A percentile compares a stretch with the other conserved stretches of the same genome.
Conservation (phyloP, 2,797 vertebrate genomes). For the Poecilia gillii region DNA sequence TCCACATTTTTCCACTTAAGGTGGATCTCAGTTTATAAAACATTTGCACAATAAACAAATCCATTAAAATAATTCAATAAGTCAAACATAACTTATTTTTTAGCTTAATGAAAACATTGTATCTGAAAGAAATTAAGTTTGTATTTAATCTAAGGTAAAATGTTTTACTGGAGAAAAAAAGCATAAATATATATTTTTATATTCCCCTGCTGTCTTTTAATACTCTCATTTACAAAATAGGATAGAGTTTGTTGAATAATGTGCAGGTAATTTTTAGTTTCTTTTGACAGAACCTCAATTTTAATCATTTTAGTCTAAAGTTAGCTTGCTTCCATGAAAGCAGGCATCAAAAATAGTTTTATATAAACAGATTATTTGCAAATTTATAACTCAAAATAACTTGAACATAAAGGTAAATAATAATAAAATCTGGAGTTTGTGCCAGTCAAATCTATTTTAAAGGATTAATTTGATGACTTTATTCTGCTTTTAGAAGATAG, state of each 20-base stretch:
- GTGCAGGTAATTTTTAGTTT: not conserved
- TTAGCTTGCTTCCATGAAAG: not conserved
- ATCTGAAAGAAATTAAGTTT: not conserved
- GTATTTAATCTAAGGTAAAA: not conserved
- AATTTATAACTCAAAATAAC: not conserved
- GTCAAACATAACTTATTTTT: not conserved
- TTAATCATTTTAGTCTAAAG: not conserved
- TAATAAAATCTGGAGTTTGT: not conserved
- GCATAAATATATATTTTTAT: not conserved
- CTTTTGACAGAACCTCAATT: not conserved
- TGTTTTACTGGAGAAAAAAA: not conserved
- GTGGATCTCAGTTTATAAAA: not conserved
- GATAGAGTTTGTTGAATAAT: not conserved
- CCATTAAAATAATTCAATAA: not conserved
- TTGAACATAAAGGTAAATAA: not conserved
- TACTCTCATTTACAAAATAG: not conserved
- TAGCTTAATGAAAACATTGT: not conserved
- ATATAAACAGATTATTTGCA: not conserved
- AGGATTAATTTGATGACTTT: slow-evolving; percentile 7
- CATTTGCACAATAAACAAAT: not conserved
- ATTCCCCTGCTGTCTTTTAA: not conserved
- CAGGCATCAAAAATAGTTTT: not conserved
- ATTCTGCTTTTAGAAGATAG: slow-evolving; percentile 22
- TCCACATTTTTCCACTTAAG: not conserved
- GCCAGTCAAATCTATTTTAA: not conserved